These are phyloP conservation scores for Podarcis lilfordi DNA, from an alignment of 2,797 vertebrate genomes.

Conservation along the genomic window DNA sequence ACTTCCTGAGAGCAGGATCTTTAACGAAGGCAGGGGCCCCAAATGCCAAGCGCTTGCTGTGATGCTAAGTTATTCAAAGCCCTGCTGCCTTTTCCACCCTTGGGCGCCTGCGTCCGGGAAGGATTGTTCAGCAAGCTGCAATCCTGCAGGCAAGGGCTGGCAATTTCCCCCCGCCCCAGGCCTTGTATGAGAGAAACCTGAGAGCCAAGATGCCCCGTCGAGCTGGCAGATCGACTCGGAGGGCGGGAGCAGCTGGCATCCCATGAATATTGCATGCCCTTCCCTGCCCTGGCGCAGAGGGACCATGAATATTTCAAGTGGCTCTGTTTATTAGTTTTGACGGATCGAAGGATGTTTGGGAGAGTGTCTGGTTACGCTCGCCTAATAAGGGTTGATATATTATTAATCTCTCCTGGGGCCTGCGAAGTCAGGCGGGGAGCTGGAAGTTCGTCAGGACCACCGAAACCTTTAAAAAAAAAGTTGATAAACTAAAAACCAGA, in stretches of 20 bases:
- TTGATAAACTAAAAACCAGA: too few species aligned
- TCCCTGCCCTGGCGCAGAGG: not conserved
- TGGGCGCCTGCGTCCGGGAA: too few species aligned
- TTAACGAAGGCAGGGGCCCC: not conserved
- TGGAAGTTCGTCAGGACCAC: not conserved
- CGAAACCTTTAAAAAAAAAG: too few species aligned
- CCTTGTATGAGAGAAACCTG: not conserved
- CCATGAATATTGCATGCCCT: slow-evolving; percentile 47
- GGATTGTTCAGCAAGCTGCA: too few species aligned
- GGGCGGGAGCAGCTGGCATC: not conserved
- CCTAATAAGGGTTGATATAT: slow-evolving; percentile 18
- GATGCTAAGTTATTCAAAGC: not conserved
- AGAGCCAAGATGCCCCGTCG: not conserved
- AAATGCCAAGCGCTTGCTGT: not conserved
- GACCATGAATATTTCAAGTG: slow-evolving; percentile 47
- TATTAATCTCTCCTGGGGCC: slow-evolving; percentile 10
- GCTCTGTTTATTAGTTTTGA: slow-evolving; percentile 20
- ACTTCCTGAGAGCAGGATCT: not conserved
- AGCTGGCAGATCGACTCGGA: not conserved
- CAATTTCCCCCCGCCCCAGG: too few species aligned
- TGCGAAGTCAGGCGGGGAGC: not conserved
- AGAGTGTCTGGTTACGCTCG: slow-evolving; percentile 23
- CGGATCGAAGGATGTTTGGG: slow-evolving; percentile 16
- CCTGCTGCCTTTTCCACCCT: not conserved
- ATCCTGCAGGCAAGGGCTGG: not conserved